Conservation (phyloP, 2,888 invertebrate genomes). For the Scaptomyza polygonia region DNA sequence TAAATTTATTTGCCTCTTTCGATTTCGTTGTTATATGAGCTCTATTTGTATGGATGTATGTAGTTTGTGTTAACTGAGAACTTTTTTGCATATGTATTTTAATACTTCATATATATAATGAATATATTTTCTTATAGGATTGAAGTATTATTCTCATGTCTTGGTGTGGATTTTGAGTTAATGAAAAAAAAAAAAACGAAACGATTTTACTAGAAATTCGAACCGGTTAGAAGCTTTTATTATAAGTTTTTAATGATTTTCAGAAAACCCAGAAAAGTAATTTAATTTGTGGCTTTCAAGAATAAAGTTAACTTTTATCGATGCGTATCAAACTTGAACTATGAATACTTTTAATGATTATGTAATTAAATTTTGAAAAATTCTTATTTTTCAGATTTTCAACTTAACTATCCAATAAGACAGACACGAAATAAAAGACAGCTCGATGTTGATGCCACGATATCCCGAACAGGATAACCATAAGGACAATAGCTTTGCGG, state of each 20-base stretch:
- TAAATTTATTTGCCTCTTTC: constrained; percentile 58
- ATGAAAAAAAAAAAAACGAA: background rate
- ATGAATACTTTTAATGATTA: background rate
- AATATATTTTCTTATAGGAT: constrained; percentile 5
- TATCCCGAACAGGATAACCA: constrained; percentile 56
- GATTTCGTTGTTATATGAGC: constrained; percentile 57
- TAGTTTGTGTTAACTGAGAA: constrained; percentile 25
- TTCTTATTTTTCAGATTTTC: constrained; percentile 26
- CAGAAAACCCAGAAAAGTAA: background rate
- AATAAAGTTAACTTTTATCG: no score
- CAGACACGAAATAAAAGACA: constrained; percentile 4
- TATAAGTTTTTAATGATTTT: background rate
- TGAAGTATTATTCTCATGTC: constrained; percentile 17
- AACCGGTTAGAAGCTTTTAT: constrained; percentile 4
- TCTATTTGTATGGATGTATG: constrained; percentile 21
- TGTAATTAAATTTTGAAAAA: background rate
- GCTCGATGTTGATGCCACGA: constrained; percentile 75
- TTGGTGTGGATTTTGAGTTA: background rate
- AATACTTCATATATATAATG: background rate
- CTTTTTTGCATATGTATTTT: constrained; percentile 18
- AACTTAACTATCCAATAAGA: constrained; percentile 22
- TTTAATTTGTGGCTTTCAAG: background rate
- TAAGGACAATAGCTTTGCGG: constrained; percentile 42
- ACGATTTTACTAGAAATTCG: constrained; percentile 4
- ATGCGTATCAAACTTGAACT: background rate